Percentiles rank a stretch among this genome's conserved stretches.
Evolutionary conservation across 2,113 vertebrate species (phyloP).

Genomic region (Solea solea): DNA sequence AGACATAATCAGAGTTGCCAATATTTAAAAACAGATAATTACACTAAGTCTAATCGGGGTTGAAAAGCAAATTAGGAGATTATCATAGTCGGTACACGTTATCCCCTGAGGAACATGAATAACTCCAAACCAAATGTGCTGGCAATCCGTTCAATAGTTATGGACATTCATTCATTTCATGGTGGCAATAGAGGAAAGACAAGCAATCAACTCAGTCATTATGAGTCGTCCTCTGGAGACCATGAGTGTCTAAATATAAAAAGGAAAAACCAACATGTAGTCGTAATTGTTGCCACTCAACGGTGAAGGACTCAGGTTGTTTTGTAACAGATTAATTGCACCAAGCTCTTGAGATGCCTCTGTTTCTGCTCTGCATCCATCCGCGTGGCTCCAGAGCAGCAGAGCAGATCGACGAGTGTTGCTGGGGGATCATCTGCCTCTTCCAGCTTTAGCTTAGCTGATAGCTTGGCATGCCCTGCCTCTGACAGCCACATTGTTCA

Average conservation of each 20-base stretch:
- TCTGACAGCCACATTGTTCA: slow-evolving; percentile 67
- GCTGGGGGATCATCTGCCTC: slow-evolving; percentile 43
- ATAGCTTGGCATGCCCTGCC: slow-evolving; percentile 42
- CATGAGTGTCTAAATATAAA: not conserved
- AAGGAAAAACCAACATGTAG: no score
- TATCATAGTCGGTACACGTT: not conserved
- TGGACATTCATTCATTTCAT: not conserved
- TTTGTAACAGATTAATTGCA: slow-evolving; percentile 22
- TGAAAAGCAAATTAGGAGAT: not conserved
- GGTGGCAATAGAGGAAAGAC: not conserved
- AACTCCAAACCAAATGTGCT: not conserved
- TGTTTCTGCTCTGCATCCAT: slow-evolving; percentile 13
- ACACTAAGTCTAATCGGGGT: no score
- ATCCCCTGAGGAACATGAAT: not conserved
- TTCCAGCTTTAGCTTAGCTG: slow-evolving; percentile 37
- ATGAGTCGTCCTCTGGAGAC: not conserved
- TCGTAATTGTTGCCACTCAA: no score
- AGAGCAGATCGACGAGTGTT: slow-evolving; percentile 23
- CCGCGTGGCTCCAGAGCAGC: slow-evolving; percentile 10
- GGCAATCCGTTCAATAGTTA: not conserved
- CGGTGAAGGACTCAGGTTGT: not conserved
- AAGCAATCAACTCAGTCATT: not conserved
- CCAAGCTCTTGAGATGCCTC: slow-evolving; percentile 4
- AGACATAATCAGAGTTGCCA: no score
- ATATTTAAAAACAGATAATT: no score